Base-by-base conservation (phyloP, 1,140 invertebrate species). In the Stratiolaelaps scimitus region DNA sequence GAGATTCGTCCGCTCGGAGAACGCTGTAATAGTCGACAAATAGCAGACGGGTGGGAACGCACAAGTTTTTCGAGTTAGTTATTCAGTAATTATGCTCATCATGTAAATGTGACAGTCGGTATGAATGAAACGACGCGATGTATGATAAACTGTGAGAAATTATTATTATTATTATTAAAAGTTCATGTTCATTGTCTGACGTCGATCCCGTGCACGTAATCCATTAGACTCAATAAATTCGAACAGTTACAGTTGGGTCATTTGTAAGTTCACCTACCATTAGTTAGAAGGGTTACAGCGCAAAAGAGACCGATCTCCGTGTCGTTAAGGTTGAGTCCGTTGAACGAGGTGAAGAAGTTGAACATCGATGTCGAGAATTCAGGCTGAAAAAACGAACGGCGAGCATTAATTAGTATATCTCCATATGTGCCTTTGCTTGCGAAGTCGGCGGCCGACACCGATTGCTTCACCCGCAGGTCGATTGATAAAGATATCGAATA, bases 281-380 rank as follows among this genome's bases (percentile, higher is more conserved):
- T 83, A 56, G 84, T 85, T 53, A 92, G 79, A 53, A 97, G 78
- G 56, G 94, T 85, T 64, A 89, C 83, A 17, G 86, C 89, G 6
- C 87, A 88, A 75, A 91, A 91, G 26, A 96, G 77, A 0, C 88
- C 92, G 68, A 95, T 78, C 78, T 96, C 92, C 7, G 88, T 86
- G 71, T 95, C 92, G 70, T 85, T 86, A 69, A 92, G 76, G 68
- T 84, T 82, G 69, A 92, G 78, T 34, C 82, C 81, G 71, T 87
- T 88, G 68, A 80, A 75, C 43, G 72, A 73, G 7, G 67, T 67
- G 7, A 74, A 72, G 65, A 79, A 73, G 53, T 76, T 76, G 73
- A 79, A 79, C 72, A 95, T 80, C 13, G 83, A 81, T 66, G 81
- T 81, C 43, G 88, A 82, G 79, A 94, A 92, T 71, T 88, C 84